phyloP scores from a whole-genome alignment of 2,888 invertebrate species.

The Ichneumoninae sp. region DNA sequence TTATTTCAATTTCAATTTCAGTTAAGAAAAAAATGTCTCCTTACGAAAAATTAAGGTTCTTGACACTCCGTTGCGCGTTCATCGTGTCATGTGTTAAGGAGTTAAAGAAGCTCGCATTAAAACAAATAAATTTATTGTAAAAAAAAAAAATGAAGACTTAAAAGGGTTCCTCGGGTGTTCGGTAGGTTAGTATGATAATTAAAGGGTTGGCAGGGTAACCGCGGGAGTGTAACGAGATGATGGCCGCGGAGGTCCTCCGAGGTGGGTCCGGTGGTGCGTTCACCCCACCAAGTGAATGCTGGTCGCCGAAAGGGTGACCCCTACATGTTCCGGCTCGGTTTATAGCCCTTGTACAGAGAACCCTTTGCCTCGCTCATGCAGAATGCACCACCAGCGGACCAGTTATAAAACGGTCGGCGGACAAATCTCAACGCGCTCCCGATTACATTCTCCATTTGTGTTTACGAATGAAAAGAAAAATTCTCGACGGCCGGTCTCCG shows the following conservation, averaged over 20 bases:
- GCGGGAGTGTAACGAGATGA: constrained; percentile 41
- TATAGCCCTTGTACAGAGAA: constrained; percentile 33
- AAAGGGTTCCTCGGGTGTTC: constrained; percentile 21
- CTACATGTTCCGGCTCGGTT: constrained; percentile 58
- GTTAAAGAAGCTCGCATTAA: no score
- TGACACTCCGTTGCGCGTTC: no score
- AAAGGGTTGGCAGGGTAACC: constrained; percentile 48
- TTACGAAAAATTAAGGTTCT: no score
- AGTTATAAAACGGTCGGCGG: constrained; percentile 79
- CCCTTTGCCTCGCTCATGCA: constrained; percentile 74
- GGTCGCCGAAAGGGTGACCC: constrained; percentile 77
- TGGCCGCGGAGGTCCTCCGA: constrained; percentile 69
- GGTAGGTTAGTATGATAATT: constrained; percentile 62
- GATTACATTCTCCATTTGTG: constrained; percentile 43
- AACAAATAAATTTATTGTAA: not conserved
- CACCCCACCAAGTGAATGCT: constrained; percentile 75
- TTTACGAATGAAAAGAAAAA: constrained; percentile 1
- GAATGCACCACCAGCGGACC: constrained; percentile 78
- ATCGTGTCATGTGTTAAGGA: no score
- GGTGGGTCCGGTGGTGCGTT: constrained; percentile 72
- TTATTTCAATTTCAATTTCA: no score
- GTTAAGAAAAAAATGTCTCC: no score
- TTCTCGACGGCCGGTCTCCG: not conserved
- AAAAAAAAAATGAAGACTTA: not conserved
- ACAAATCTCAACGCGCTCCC: constrained; percentile 74